These are phyloP conservation scores for Lontra canadensis DNA, from an alignment of 2,113 vertebrate genomes.

Conservation along the genomic window DNA sequence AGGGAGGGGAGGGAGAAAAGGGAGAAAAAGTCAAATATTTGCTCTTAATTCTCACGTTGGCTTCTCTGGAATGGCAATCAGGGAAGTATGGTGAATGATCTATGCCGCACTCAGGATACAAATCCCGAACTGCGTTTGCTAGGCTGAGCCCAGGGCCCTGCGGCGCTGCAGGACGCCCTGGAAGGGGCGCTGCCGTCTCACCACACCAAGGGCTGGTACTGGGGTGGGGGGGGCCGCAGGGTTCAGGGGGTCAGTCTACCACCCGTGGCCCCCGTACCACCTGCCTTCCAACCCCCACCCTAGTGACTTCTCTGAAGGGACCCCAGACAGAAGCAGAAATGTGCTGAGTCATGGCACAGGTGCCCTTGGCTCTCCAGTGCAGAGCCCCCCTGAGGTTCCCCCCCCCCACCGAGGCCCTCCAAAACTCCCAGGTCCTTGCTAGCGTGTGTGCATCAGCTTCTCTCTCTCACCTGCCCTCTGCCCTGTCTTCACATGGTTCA, in stretches of 20 bases:
- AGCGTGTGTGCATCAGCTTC: fast-evolving
- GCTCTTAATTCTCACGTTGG: conserved; percentile 82
- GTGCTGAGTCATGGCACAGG: neutral
- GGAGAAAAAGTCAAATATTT: conserved; percentile 83
- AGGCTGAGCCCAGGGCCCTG: conserved; percentile 86
- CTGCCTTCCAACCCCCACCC: conserved; percentile 84
- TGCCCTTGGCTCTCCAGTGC: neutral
- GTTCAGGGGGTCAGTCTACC: neutral
- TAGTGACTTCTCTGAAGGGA: conserved; percentile 58
- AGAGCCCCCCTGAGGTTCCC: neutral
- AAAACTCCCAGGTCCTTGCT: too few species aligned
- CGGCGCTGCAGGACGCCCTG: conserved; percentile 87
- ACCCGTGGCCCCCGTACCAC: conserved; percentile 55
- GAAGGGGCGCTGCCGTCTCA: conserved; percentile 85
- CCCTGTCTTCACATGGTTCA: too few species aligned
- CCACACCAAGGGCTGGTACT: conserved; percentile 70
- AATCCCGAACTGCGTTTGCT: neutral
- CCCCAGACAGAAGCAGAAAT: neutral
- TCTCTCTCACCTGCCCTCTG: fast-evolving
- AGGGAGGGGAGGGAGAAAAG: neutral
- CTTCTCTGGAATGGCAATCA: conserved; percentile 76
- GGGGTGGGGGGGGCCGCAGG: fast-evolving
- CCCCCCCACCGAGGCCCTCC: neutral
- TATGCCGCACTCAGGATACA: conserved; percentile 23
- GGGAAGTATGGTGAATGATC: conserved; percentile 81